Base-by-base conservation (phyloP, 2,113 vertebrate genomes). In the Pelodiscus sinensis region DNA sequence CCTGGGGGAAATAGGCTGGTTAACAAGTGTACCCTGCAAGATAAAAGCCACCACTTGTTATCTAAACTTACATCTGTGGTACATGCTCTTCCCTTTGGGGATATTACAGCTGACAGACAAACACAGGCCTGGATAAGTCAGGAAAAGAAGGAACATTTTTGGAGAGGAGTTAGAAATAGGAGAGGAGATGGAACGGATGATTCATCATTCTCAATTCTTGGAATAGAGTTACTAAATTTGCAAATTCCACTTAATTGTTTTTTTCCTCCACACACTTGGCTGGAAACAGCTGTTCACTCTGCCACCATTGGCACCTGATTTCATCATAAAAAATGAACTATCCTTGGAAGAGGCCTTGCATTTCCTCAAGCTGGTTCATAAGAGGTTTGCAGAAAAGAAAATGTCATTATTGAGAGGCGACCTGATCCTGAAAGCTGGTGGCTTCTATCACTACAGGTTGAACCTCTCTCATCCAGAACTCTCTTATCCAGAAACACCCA, bases 211-310 rank as follows among this genome's bases (percentile, higher is more conserved):
- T 13, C 5, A 90, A 92, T 90, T 94, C 95, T 93, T 92, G 94
- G 96, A 97, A 98, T 96, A 97, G 96, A 97, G 96, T 86, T 90
- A 89, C 97, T 95, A 97, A 94, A 89, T 97, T 97, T 97, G 97
- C 94, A 92, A 93, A 96, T 95, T 94, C 82, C 18, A 2, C 86
- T 84, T 95, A 92, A 89, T 95, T 94, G 55, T 0, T 29, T 65
- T 84, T 90, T 88, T 85, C n/a, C 81, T 88, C 84, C 87, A 19
- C 79, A 93, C 11, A 60, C 75, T 89, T 84, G 88, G 94, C 93
- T 91, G 96, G 94, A 96, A 97, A 87, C 95, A 95, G 91, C 90
- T 97, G 88, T 96, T 96, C 81, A 80, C 79, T 96, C 95, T 90
- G 81, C 92, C 92, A 68, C 55, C 0, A 29, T 90, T 80, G 78